Percentiles rank a stretch among this genome's conserved stretches.
Conservation (phyloP, 2,888 invertebrate species). For the Cheilosia pagana region DNA sequence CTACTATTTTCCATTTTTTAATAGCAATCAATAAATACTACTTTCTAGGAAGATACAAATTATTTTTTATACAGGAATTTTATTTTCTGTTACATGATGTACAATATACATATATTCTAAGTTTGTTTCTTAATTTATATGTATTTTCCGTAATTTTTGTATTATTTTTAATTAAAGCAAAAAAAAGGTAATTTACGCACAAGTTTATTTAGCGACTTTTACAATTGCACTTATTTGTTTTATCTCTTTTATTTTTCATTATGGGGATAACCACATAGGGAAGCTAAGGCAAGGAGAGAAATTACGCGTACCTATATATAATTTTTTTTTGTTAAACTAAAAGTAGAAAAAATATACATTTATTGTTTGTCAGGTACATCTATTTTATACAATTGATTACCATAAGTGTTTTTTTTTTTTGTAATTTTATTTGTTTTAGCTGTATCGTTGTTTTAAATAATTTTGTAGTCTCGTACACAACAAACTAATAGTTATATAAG, state of each 20-base stretch:
- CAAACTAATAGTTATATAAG: background rate
- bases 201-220: conserved; percentile 61
- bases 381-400: conserved; percentile 76
- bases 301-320: conserved; percentile 25
- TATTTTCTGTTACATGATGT: conserved; percentile 41
- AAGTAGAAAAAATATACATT: conserved; percentile 66
- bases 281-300: conserved; percentile 48
- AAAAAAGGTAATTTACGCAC: conserved; percentile 49
- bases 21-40: conserved; percentile 67
- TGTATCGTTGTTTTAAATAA: conserved; percentile 38
- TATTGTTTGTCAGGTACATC: conserved; percentile 76
- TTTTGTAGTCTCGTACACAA: conserved; percentile 5
- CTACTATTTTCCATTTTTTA: conserved; percentile 19
- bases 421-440: conserved; percentile 42
- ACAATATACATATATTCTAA: conserved; percentile 5
- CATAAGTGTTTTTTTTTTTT: conserved; percentile 31
- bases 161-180: conserved; percentile 67
- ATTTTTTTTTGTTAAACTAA: conserved; percentile 46
- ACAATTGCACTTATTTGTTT: conserved; percentile 65
- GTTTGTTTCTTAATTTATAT: conserved; percentile 37
- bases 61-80: conserved; percentile 59
- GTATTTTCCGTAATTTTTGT: conserved; percentile 25
- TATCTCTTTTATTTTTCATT: conserved; percentile 12
- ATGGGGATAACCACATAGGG: conserved; percentile 22
- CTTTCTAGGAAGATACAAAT: conserved; percentile 66